Conservation (phyloP, 2,888 invertebrate genomes). For the Trilocha varians region DNA sequence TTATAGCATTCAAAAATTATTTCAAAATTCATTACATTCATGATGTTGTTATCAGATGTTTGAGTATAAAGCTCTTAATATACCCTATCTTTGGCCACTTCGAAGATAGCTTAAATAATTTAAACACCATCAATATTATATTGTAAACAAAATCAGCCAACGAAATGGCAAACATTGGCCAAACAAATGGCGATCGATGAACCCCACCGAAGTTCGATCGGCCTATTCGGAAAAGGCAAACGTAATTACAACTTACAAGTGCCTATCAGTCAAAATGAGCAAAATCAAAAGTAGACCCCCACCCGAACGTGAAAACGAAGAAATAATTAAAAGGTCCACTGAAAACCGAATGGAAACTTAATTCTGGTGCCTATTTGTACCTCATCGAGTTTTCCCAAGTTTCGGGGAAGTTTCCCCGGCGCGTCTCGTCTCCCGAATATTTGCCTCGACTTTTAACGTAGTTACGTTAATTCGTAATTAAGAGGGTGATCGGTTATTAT, state of each 20-base stretch:
- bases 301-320: constrained; percentile 29
- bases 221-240: constrained; percentile 17
- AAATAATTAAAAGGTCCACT: constrained; percentile 71
- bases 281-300: constrained; percentile 41
- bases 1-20: no score
- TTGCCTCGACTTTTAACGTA: constrained; percentile 2
- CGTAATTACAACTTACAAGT: constrained; percentile 37
- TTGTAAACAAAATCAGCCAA: not conserved
- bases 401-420: constrained; percentile 28
- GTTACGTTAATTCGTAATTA: constrained; percentile 8
- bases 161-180: not conserved
- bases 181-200: not conserved
- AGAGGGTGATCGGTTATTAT: constrained; percentile 7
- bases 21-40: no score
- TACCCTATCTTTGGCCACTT: no score
- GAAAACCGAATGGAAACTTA: constrained; percentile 59
- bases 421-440: constrained; percentile 2
- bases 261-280: constrained; percentile 35
- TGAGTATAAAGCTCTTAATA: no score
- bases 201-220: constrained; percentile 21
- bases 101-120: no score
- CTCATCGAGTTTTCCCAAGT: constrained; percentile 52
- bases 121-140: not conserved
- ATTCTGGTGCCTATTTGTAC: constrained; percentile 69
- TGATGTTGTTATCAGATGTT: no score